Percentiles rank a stretch among this genome's conserved stretches.
These are phyloP conservation scores for Patella caerulea DNA, from an alignment of 2,888 invertebrate genomes.

Conservation along the genomic window DNA sequence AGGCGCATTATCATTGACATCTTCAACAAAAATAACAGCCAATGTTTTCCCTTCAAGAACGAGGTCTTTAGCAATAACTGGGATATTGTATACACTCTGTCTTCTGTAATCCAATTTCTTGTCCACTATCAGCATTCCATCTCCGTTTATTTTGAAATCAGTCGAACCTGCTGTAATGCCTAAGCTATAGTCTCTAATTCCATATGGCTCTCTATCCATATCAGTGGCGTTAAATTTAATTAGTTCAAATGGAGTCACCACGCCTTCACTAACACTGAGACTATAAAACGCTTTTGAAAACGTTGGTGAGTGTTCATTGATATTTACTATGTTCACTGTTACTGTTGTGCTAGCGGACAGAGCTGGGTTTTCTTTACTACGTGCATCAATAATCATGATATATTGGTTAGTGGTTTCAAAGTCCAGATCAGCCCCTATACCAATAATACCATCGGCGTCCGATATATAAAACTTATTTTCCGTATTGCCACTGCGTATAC, in stretches of 20 bases:
- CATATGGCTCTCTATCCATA: constrained; percentile 28
- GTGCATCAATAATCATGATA: constrained; percentile 39
- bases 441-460: constrained; percentile 43
- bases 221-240: constrained; percentile 44
- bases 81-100: constrained; percentile 84
- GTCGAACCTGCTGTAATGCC: neutral
- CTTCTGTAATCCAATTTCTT: constrained; percentile 89
- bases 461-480: constrained; percentile 41
- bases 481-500: constrained; percentile 41
- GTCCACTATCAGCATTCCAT: constrained; percentile 86
- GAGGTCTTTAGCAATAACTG: constrained; percentile 73
- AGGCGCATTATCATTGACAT: constrained; percentile 52
- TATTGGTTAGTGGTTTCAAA: constrained; percentile 36
- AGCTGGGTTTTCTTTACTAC: constrained; percentile 34
- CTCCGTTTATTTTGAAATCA: constrained; percentile 78
- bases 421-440: constrained; percentile 40
- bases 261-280: constrained; percentile 41
- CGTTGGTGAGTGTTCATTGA: constrained; percentile 52
- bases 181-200: neutral
- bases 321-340: constrained; percentile 42
- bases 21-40: constrained; percentile 34
- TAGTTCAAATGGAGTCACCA: constrained; percentile 22
- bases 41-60: neutral
- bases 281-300: constrained; percentile 37
- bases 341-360: constrained; percentile 41